Percentiles rank a stretch among this genome's conserved stretches.
Evolutionary conservation across 2,113 vertebrate genomes (phyloP).

Genomic region (Anseranas semipalmata): DNA sequence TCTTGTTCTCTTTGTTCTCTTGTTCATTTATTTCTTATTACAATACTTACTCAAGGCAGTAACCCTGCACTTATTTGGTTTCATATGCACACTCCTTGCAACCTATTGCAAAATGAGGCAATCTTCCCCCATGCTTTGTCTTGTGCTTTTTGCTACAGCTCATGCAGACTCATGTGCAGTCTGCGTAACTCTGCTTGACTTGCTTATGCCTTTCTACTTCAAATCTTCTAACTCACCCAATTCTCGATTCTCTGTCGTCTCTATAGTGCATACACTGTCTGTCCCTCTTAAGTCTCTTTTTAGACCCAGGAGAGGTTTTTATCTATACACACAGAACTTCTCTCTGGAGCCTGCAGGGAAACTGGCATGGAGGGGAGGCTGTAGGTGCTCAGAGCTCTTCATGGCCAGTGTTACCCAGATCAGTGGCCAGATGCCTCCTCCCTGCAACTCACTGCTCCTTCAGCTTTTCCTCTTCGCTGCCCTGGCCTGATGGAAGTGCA

Average conservation of each 20-base stretch:
- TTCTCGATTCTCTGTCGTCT: neutral
- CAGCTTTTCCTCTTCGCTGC: neutral
- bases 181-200: neutral
- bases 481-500: neutral
- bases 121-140: neutral
- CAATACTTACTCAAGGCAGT: neutral
- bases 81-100: neutral
- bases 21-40: neutral
- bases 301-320: neutral
- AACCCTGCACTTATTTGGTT: neutral
- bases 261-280: neutral
- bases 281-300: neutral
- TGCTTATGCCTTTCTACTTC: neutral
- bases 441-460: neutral
- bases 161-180: fast-evolving
- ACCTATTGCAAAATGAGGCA: neutral
- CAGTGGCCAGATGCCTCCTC: neutral
- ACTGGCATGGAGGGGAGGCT: neutral
- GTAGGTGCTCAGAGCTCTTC: neutral
- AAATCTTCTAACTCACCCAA: neutral
- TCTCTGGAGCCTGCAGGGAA: neutral
- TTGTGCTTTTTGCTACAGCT: neutral
- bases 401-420: neutral
- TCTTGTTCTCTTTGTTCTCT: no score
- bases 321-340: neutral